phyloP scores from a whole-genome alignment of 1,140 invertebrate species.

The Pentalonia nigronervosa region DNA sequence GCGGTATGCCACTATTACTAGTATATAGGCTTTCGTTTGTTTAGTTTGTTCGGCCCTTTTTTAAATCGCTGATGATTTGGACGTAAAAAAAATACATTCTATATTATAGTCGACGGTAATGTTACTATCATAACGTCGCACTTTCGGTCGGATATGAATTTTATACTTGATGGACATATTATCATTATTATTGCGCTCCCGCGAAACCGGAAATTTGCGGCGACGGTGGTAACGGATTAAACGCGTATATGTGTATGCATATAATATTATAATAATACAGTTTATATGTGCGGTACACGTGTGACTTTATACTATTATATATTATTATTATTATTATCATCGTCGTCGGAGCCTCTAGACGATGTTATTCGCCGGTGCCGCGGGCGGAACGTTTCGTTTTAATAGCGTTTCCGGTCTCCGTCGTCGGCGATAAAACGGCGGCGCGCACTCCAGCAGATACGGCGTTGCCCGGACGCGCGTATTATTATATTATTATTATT shows the following conservation, averaged over 20 bases:
- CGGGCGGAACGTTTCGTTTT: conserved; percentile 46
- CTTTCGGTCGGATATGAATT: not conserved
- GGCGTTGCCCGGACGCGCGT: not conserved
- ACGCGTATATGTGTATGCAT: not conserved
- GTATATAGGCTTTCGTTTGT: not conserved
- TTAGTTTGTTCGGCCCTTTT: not conserved
- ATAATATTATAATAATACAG: not conserved
- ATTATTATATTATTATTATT: conserved; percentile 8
- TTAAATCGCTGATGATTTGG: not conserved
- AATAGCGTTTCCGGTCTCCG: conserved; percentile 46
- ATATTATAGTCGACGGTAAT: not conserved
- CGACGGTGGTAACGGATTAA: not conserved
- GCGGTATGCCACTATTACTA: not conserved
- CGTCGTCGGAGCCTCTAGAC: not conserved
- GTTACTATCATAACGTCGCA: not conserved
- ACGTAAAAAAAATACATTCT: not conserved
- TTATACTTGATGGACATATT: not conserved
- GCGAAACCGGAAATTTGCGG: not conserved
- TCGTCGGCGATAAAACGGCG: conserved; percentile 36
- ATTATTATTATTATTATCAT: not conserved
- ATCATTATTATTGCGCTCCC: not conserved
- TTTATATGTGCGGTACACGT: conserved; percentile 32
- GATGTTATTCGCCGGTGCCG: not conserved
- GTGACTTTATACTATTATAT: conserved; percentile 33
- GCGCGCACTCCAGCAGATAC: not conserved